Evolutionary conservation across 2,797 vertebrate genomes (phyloP), one percentile per base, ranked within the genome.

Genomic region (Macroramphosus scolopax): DNA sequence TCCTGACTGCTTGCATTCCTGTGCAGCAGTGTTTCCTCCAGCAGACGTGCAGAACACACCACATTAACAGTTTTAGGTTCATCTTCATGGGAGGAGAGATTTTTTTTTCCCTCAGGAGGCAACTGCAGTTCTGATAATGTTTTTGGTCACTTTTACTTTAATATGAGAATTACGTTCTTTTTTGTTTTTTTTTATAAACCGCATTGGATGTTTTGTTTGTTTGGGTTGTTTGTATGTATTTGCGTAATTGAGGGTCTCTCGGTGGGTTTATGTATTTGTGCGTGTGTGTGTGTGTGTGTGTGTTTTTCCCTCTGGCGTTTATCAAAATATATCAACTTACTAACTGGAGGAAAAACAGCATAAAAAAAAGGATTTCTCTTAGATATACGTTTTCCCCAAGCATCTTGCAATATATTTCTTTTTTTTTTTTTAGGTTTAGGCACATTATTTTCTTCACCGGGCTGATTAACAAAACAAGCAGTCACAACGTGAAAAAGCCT

Each of bases 1-100:
- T 57, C 72, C 64, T 18, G 73, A 63, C 64, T 62, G 64, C 65
- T 73, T 34, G 32, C 44, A 38, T 40, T 68, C 14, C 22, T 39
- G 42, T 56, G 37, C 18, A n/a, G 17, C 58, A 51, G 53, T 16
- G 51, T 68, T 58, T 66, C 70, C 65, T 63, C 53, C 31, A 53
- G 18, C 49, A 32, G 32, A 63, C 34, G 25, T 63, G 53, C 47
- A 22, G 50, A 40, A 18, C 9, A 1, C 13, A 6, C 28, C 22
- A 10, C 32, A 16, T 44, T 26, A 34, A 20, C 38, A 47, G 31
- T 43, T 24, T 35, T 6, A 24, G 35, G 22, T 64, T 54, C 17
- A 33, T 55, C 42, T 39, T 26, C 32, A 14, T 28, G 6, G 32
- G 13, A 5, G 16, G 13, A 12, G 8, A 7, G 6, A 37, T 50